These are phyloP conservation scores for Nothobranchius furzeri DNA, from an alignment of 2,113 vertebrate species.

Conservation along the genomic window DNA sequence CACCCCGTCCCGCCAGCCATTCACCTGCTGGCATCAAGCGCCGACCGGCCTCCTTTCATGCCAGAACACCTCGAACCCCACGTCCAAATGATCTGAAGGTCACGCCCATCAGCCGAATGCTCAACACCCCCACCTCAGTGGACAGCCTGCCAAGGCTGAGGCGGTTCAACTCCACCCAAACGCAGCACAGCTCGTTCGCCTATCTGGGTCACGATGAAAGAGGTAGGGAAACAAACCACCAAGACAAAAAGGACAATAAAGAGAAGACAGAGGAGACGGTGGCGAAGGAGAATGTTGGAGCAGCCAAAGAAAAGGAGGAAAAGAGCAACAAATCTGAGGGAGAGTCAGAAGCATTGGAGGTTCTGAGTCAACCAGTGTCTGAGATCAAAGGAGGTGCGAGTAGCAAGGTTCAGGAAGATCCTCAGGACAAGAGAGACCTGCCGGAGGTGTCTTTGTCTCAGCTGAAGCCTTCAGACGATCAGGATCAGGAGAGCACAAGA, in stretches of 20 bases:
- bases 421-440: conserved; percentile 80
- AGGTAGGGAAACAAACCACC: conserved; percentile 11
- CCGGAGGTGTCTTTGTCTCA: conserved; percentile 89
- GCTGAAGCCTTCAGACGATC: conserved; percentile 79
- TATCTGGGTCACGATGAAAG: conserved; percentile 87
- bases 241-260: conserved; percentile 40
- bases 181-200: conserved; percentile 88
- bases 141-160: conserved; percentile 93
- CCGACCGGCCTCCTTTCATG: conserved; percentile 86
- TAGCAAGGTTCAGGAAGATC: conserved; percentile 43
- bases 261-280: conserved; percentile 44
- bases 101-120: conserved; percentile 89
- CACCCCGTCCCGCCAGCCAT: conserved; percentile 82
- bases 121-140: conserved; percentile 92
- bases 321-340: conserved; percentile 14
- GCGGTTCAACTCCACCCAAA: conserved; percentile 89
- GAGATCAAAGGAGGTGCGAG: conserved; percentile 76
- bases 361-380: conserved; percentile 80
- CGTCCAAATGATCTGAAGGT: conserved; percentile 93
- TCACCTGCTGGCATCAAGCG: conserved; percentile 87
- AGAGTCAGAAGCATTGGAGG: conserved; percentile 78
- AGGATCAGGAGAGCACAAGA: conserved; percentile 68
- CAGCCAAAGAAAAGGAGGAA: conserved; percentile 43
- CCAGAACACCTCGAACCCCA: conserved; percentile 88
- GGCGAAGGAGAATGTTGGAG: conserved; percentile 24